Conservation (phyloP, 2,888 invertebrate species). For the Pimpla rufipes region DNA sequence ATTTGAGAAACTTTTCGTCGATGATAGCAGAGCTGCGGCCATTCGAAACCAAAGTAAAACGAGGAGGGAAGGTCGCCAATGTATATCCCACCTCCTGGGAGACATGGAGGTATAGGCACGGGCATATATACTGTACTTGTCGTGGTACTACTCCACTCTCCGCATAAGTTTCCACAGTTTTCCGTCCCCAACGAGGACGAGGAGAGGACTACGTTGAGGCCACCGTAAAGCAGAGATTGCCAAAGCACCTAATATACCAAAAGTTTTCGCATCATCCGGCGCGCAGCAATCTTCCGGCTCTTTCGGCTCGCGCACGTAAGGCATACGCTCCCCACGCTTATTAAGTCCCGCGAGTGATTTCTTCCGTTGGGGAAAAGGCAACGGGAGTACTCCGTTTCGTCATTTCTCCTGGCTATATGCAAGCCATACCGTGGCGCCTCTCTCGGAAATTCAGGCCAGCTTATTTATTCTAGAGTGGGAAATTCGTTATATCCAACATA, state of each 20-base stretch:
- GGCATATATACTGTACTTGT: slow-evolving; percentile 51
- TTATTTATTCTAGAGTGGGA: neutral
- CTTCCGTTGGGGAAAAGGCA: slow-evolving; percentile 72
- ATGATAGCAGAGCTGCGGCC: slow-evolving; percentile 60
- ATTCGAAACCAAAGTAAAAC: slow-evolving; percentile 59
- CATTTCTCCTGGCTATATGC: slow-evolving; percentile 43
- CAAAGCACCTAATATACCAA: slow-evolving; percentile 84
- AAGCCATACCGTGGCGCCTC: neutral
- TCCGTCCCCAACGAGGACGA: slow-evolving; percentile 60
- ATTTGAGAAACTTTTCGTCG: slow-evolving; percentile 64
- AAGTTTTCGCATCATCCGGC: slow-evolving; percentile 84
- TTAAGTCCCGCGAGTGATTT: slow-evolving; percentile 84
- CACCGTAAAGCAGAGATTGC: slow-evolving; percentile 82
- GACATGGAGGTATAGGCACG: slow-evolving; percentile 42
- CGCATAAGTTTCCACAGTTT: slow-evolving; percentile 71
- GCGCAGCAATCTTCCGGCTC: slow-evolving; percentile 82
- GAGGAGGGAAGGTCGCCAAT: slow-evolving; percentile 54
- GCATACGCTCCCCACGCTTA: slow-evolving; percentile 81
- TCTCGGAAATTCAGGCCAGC: neutral
- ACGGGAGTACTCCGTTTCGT: slow-evolving; percentile 36
- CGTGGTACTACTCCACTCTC: slow-evolving; percentile 54
- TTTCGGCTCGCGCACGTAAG: slow-evolving; percentile 60
- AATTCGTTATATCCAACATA: neutral
- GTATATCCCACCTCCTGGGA: slow-evolving; percentile 46
- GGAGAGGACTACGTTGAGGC: slow-evolving; percentile 43